Conservation (phyloP, 2,888 invertebrate species). For the Lydus trimaculatus region DNA sequence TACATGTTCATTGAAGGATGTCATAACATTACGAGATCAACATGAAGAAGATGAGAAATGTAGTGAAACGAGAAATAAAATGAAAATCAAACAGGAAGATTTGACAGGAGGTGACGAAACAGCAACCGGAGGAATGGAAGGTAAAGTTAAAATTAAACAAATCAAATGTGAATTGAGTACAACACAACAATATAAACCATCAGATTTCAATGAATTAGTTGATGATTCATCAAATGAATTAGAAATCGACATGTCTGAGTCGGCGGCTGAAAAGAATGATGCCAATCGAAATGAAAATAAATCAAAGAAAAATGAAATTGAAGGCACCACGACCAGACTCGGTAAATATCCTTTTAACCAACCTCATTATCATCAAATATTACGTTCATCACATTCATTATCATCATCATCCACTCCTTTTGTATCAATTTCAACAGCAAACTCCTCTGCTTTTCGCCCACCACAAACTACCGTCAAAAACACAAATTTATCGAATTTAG, state of each 20-base stretch:
- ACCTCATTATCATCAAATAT: constrained; percentile 57
- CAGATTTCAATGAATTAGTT: constrained; percentile 78
- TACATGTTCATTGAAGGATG: constrained; percentile 72
- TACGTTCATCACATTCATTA: constrained; percentile 14
- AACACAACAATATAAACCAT: constrained; percentile 68
- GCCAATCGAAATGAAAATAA: constrained; percentile 62
- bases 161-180: constrained; percentile 53
- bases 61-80: constrained; percentile 36
- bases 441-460: constrained; percentile 84
- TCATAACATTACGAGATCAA: constrained; percentile 63
- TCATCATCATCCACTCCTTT: constrained; percentile 1
- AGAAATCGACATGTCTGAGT: constrained; percentile 81
- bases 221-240: constrained; percentile 81
- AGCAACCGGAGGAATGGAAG: constrained; percentile 40
- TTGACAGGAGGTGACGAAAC: constrained; percentile 26
- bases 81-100: constrained; percentile 51
- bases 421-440: constrained; percentile 35
- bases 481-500: constrained; percentile 62
- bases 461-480: constrained; percentile 58
- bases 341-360: constrained; percentile 21
- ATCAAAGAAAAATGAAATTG: constrained; percentile 62
- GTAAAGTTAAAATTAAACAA: constrained; percentile 34
- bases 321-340: constrained; percentile 51
- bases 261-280: constrained; percentile 71
- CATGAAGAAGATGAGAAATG: constrained; percentile 50